Evolutionary conservation across 1,140 invertebrate species (phyloP).

Genomic region (Euwallacea similis): DNA sequence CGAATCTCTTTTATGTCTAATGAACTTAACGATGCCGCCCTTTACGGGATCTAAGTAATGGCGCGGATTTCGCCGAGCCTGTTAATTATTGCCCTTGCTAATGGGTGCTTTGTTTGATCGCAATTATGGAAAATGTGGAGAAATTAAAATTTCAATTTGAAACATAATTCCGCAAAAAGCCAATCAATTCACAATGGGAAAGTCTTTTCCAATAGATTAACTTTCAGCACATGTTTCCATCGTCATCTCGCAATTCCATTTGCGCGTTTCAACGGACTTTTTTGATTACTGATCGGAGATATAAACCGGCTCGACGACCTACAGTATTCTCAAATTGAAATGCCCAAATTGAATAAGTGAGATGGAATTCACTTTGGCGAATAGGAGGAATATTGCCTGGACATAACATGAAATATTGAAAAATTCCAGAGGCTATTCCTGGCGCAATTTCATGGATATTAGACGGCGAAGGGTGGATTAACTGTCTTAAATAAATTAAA

Average conservation of each 20-base stretch:
- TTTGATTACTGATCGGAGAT: constrained; percentile 31
- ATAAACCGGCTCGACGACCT: constrained; percentile 30
- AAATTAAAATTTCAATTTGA: neutral
- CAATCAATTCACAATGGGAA: constrained; percentile 13
- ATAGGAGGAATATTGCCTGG: constrained; percentile 28
- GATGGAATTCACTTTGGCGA: constrained; percentile 29
- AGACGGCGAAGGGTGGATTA: constrained; percentile 38
- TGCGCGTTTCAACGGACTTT: constrained; percentile 31
- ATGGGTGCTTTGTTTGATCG: neutral
- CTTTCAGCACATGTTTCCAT: constrained; percentile 28
- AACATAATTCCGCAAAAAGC: neutral
- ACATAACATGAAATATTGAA: constrained; percentile 48
- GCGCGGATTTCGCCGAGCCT: neutral
- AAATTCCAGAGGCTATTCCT: constrained; percentile 45
- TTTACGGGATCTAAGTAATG: neutral
- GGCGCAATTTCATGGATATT: constrained; percentile 52
- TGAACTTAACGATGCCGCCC: constrained; percentile 2
- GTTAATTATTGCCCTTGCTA: neutral
- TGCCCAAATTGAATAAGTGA: constrained; percentile 34
- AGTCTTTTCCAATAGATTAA: constrained; percentile 23
- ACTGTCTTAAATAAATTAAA: constrained; percentile 45
- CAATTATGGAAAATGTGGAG: neutral
- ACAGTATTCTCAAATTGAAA: constrained; percentile 32
- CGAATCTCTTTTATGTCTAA: constrained; percentile 9
- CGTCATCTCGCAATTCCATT: constrained; percentile 27